Base-by-base conservation (phyloP, 2,888 invertebrate genomes). In the Gymnocheta viridis region DNA sequence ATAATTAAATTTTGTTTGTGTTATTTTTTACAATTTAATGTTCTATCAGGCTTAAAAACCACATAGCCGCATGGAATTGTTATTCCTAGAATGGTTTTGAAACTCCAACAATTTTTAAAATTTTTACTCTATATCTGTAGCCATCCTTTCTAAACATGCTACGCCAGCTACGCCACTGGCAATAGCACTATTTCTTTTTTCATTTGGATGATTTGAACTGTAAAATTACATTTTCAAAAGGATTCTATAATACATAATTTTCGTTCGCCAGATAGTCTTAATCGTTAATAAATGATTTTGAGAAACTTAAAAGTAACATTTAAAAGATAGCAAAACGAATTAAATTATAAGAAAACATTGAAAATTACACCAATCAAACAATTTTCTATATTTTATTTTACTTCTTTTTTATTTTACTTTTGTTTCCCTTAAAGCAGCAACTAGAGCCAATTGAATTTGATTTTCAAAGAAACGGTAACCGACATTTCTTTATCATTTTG, bases 271-370 rank as follows among this genome's bases (percentile, higher is more conserved):
- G 24, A 24, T 41, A n/a, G 27, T 41, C 22, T 29, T 41, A 47
- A 44, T 47, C 29, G 12, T 1, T 29, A 19, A 32, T 32, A 62
- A 7, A 62, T 41, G 2, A 14, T 2, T 24, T 24, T 14, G 38
- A 41, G 9, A 41, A 41, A 24, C 9, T 19, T 27, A 19, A 49
- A 5, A 22, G 12, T 44, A 62, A 19, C 22, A 47, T 14, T 17
- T 17, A 32, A 77, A 49, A 60, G 66, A 60, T 72, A 67, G 29
- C 66, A 67, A 60, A 72, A 24, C 49, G 51, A 74, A 70, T 70
- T 74, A 66, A 81, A 84, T 84, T 81, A 78, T 64, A 84, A 73
- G 47, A 84, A 84, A 84, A 84, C 49, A 84, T 81, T 56, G 41
- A 69, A 54, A 62, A 56, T 77, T 56, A 64, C 64, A 77, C 73